A percentile compares a stretch with the other conserved stretches of the same genome.
These are phyloP conservation scores for Phoeniculus purpureus DNA, from an alignment of 2,797 vertebrate species.

Conservation along the genomic window DNA sequence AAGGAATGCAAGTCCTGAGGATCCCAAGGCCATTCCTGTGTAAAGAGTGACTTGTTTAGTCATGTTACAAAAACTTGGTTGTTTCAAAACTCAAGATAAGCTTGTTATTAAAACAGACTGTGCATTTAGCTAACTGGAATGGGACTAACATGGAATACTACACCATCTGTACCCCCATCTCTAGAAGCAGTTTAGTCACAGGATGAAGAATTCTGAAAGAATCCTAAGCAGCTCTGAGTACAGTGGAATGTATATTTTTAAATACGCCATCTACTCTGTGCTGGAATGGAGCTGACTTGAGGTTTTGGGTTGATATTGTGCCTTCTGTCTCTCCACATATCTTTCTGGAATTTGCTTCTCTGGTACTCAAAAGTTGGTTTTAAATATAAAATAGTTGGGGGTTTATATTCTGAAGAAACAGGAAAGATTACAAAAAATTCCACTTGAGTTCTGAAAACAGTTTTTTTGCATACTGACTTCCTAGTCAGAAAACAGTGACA, in stretches of 20 bases:
- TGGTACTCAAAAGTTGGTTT: neutral
- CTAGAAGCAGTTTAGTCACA: constrained; percentile 31
- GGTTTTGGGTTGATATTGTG: neutral
- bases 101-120: constrained; percentile 39
- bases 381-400: neutral
- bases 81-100: constrained; percentile 42
- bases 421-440: neutral
- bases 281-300: neutral
- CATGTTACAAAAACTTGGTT: constrained; percentile 38
- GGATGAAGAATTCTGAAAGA: constrained; percentile 47
- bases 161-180: constrained; percentile 30
- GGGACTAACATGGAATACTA: constrained; percentile 52
- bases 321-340: neutral
- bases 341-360: neutral
- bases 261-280: constrained; percentile 10
- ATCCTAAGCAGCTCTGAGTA: constrained; percentile 26
- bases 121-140: constrained; percentile 48
- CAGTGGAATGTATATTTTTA: neutral
- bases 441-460: neutral
- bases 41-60: constrained; percentile 20
- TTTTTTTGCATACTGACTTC: neutral
- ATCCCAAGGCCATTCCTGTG: neutral
- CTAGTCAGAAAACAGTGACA: neutral
- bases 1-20: constrained; percentile 44
- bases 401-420: neutral